These are phyloP conservation scores for Drosophila mimetica DNA, from an alignment of 2,888 invertebrate genomes.

Conservation along the genomic window DNA sequence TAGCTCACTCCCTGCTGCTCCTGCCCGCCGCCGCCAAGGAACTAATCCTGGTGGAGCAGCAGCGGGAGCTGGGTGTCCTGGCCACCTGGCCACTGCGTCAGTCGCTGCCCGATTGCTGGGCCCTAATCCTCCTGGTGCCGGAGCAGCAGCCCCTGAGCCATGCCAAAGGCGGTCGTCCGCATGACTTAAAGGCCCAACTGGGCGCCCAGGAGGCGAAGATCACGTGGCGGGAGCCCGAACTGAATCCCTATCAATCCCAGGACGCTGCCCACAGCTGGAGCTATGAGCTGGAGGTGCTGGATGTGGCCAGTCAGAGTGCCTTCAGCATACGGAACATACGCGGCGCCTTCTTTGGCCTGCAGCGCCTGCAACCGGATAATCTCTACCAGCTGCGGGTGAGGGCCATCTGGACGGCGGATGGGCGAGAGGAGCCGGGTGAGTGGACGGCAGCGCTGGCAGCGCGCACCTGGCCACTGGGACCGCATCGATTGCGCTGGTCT, in stretches of 20 bases:
- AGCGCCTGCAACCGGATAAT: slow-evolving; percentile 89
- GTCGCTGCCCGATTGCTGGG: slow-evolving; percentile 38
- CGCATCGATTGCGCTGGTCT: slow-evolving; percentile 83
- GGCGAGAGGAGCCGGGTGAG: slow-evolving; percentile 35
- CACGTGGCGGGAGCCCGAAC: slow-evolving; percentile 92
- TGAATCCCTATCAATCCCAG: slow-evolving; percentile 85
- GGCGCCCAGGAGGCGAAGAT: slow-evolving; percentile 90
- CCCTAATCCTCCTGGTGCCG: slow-evolving; percentile 8
- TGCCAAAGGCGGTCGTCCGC: slow-evolving; percentile 90
- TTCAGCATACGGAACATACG: slow-evolving; percentile 84
- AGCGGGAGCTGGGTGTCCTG: slow-evolving; percentile 7
- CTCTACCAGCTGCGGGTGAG: slow-evolving; percentile 90
- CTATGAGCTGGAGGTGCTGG: slow-evolving; percentile 83
- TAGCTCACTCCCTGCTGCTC: slow-evolving; percentile 44
- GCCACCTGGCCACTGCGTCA: slow-evolving; percentile 39
- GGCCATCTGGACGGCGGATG: slow-evolving; percentile 86
- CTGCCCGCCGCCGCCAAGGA: slow-evolving; percentile 56
- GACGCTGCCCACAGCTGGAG: slow-evolving; percentile 85
- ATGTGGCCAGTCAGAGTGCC: slow-evolving; percentile 81
- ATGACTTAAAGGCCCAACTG: slow-evolving; percentile 92
- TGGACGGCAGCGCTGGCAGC: slow-evolving; percentile 68
- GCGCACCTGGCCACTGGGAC: slow-evolving; percentile 79
- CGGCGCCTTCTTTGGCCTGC: slow-evolving; percentile 88
- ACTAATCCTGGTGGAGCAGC: slow-evolving; percentile 51
- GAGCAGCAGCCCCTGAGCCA: slow-evolving; percentile 89